These are phyloP conservation scores for Parthenolecanium corni DNA, from an alignment of 2,888 invertebrate genomes.

Conservation along the genomic window DNA sequence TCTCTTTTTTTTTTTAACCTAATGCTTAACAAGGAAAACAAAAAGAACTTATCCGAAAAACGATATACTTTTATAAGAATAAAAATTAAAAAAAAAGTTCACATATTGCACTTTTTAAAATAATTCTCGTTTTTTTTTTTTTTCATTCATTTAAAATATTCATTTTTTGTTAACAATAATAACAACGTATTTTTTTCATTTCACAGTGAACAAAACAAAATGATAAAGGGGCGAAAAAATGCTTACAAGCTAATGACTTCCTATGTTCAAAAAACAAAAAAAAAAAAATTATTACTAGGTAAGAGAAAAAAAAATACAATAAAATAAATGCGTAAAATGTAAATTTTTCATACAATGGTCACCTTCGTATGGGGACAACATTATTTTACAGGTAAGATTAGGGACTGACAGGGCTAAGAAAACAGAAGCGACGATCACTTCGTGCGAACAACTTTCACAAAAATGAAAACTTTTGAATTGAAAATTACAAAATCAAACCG, in stretches of 20 bases:
- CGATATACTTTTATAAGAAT: neutral
- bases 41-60: neutral
- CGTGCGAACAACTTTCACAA: too few relatives aligned
- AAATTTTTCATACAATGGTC: neutral
- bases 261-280: constrained; percentile 1
- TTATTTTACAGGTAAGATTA: neutral
- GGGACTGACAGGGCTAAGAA: neutral
- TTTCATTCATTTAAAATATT: neutral
- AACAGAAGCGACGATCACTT: neutral
- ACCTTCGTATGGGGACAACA: neutral
- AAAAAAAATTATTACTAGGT: constrained; percentile 1
- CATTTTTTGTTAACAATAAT: neutral
- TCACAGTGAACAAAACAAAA: neutral
- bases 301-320: neutral
- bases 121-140: neutral
- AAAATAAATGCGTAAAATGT: constrained; percentile 3
- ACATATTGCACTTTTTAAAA: neutral
- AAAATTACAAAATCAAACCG: neutral
- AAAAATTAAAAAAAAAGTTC: neutral
- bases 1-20: too few relatives aligned
- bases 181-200: neutral
- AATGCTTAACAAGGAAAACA: too few relatives aligned
- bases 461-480: too few relatives aligned
- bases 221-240: neutral
- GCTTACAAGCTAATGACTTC: constrained; percentile 17